phyloP scores from a whole-genome alignment of 2,888 invertebrate genomes.

The Leptothorax acervorum region DNA sequence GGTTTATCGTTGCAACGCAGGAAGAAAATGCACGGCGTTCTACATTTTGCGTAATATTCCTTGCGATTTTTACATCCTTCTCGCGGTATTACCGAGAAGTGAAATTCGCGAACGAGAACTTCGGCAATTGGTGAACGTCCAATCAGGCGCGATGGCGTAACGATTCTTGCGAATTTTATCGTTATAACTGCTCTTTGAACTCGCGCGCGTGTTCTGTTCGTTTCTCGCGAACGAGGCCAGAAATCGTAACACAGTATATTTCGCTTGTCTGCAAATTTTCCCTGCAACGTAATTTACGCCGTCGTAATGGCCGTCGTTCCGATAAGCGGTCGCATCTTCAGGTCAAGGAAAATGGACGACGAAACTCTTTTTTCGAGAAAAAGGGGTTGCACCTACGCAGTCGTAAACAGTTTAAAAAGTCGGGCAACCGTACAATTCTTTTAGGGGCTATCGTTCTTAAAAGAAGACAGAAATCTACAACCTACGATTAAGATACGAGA shows the following conservation, averaged over 20 bases:
- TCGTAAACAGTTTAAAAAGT: constrained; percentile 24
- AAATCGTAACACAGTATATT: constrained; percentile 6
- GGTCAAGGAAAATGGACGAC: constrained; percentile 33
- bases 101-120: not conserved
- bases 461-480: not conserved
- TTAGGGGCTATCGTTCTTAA: constrained; percentile 6
- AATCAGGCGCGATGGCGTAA: constrained; percentile 1
- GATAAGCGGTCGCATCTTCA: constrained; percentile 40
- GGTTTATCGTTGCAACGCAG: not conserved
- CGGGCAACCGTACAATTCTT: constrained; percentile 2
- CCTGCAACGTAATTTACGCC: constrained; percentile 10
- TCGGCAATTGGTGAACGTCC: constrained; percentile 18
- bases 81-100: not conserved
- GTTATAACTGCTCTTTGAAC: constrained; percentile 28
- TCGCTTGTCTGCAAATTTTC: constrained; percentile 28
- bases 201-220: not conserved
- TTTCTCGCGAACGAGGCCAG: constrained; percentile 32
- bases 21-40: not conserved
- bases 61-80: constrained; percentile 36
- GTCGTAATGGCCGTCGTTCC: not conserved
- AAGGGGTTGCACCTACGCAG: not conserved
- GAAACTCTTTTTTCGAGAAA: not conserved
- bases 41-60: constrained; percentile 19
- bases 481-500: constrained; percentile 24
- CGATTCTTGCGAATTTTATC: constrained; percentile 9